Evolutionary conservation across 2,888 invertebrate genomes (phyloP).

Genomic region (Malthinus seriepunctatus): DNA sequence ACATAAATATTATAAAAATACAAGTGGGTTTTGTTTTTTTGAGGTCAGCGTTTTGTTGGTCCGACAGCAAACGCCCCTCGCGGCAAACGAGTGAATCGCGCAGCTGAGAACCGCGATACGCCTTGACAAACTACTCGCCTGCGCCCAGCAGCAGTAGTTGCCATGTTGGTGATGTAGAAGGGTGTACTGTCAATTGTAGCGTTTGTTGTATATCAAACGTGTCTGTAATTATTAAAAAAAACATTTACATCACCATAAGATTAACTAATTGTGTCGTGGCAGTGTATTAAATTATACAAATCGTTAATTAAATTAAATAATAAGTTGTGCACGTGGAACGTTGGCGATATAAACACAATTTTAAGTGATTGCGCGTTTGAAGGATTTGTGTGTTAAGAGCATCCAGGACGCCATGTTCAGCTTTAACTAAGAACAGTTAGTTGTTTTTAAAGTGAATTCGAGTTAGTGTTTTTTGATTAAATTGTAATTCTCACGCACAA

Average conservation of each 20-base stretch:
- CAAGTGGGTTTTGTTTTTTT: not conserved
- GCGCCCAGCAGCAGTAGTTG: slow-evolving; percentile 51
- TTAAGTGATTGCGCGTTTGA: slow-evolving; percentile 23
- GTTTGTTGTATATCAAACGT: slow-evolving; percentile 27
- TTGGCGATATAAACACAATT: slow-evolving; percentile 22
- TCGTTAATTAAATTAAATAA: not conserved
- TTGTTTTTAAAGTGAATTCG: slow-evolving; percentile 14
- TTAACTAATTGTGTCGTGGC: not conserved
- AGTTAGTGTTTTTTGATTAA: slow-evolving; percentile 17
- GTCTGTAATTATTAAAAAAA: slow-evolving; percentile 10
- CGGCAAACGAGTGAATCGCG: slow-evolving; percentile 19
- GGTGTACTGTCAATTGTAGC: slow-evolving; percentile 38
- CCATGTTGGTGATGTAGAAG: slow-evolving; percentile 50
- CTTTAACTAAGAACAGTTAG: slow-evolving; percentile 6
- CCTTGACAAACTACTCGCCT: slow-evolving; percentile 40
- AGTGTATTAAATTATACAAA: not conserved
- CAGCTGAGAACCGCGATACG: slow-evolving; percentile 31
- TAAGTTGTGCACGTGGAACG: slow-evolving; percentile 7
- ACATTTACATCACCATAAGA: not conserved
- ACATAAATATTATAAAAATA: not conserved
- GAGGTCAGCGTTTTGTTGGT: slow-evolving; percentile 4
- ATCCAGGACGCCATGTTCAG: slow-evolving; percentile 26
- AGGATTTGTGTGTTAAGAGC: slow-evolving; percentile 21
- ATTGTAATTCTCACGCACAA: slow-evolving; percentile 63
- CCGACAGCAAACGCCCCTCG: slow-evolving; percentile 30